A percentile compares a stretch with the other conserved stretches of the same genome.
phyloP scores from a whole-genome alignment of 2,888 invertebrate genomes.

The Dendrolimus pini region DNA sequence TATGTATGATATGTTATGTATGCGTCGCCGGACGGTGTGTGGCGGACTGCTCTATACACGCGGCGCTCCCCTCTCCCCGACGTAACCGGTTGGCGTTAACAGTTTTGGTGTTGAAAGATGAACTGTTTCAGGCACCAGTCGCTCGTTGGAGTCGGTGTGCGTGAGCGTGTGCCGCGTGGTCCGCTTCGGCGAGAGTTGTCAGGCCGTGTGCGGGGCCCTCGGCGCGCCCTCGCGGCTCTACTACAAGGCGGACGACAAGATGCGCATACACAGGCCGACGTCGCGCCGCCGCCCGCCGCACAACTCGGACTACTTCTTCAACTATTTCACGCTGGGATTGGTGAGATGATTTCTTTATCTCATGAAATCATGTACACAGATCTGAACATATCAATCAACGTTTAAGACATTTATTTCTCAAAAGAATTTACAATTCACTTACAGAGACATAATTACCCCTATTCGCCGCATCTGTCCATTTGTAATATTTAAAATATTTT shows the following conservation, averaged over 20 bases:
- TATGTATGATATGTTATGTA: too few relatives aligned
- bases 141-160: slow-evolving; percentile 78
- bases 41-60: too few relatives aligned
- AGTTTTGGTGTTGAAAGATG: neutral
- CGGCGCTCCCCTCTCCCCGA: too few relatives aligned
- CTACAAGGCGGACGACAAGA: slow-evolving; percentile 99
- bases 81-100: too few relatives aligned
- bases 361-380: too few relatives aligned
- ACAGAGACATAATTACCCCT: too few relatives aligned
- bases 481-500: too few relatives aligned
- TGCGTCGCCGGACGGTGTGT: too few relatives aligned
- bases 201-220: slow-evolving; percentile 91
- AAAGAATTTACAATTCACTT: too few relatives aligned
- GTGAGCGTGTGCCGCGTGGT: slow-evolving; percentile 81
- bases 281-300: slow-evolving; percentile 85
- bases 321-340: slow-evolving; percentile 97
- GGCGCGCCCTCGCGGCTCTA: slow-evolving; percentile 96
- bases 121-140: slow-evolving; percentile 67
- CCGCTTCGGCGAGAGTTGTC: slow-evolving; percentile 90
- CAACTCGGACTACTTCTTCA: slow-evolving; percentile 98
- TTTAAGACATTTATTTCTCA: too few relatives aligned
- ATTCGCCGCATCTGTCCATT: too few relatives aligned
- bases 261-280: slow-evolving; percentile 96
- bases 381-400: too few relatives aligned
- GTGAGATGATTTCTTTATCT: slow-evolving; percentile 72